Base-by-base conservation (phyloP, 2,797 vertebrate genomes). In the Pristis pectinata region DNA sequence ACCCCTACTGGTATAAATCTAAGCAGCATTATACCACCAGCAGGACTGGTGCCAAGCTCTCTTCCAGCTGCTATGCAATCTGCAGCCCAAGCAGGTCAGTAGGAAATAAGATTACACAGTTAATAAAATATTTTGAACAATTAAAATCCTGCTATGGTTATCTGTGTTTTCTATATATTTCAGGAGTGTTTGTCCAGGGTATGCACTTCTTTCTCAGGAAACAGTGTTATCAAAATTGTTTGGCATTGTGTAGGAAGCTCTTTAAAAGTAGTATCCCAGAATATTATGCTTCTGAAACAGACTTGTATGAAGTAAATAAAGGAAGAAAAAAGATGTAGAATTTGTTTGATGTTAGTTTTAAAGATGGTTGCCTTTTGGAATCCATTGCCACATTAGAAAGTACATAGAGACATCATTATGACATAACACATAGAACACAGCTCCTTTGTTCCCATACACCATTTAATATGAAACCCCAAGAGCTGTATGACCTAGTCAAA, bases 11-110 rank as follows among this genome's bases (percentile, higher is more conserved):
- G 98, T 95, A 97, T 99, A 96, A 98, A 98, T 96, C 96, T 99
- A 96, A 98, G 98, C 96, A 97, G 98, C 96, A 98, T 99, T 97
- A 97, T 99, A 96, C 98, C 98, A 74, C 97, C 98, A 96, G 98
- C 97, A 96, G 97, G 98, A 94, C 97, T 99, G 96, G 97, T 99
- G 97, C 96, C 97, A 95, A 96, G 96, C 95, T 95, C 97, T 10
- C 96, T 98, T 95, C 98, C 98, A 3, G 95, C 96, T 96, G 96
- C 98, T 96, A 97, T 98, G 98, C 99, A 98, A 95, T 97, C 98
- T 95, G 96, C 98, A 95, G 97, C 98, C 95, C 98, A 98, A 97
- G 97, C 98, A 96, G 99, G 99, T 99, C 95, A 13, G 94, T 95
- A 72, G 44, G 89, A 67, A 91, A 19, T 79, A n/a, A 95, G 94